These are phyloP conservation scores for Zaprionus kolodkinae DNA, from an alignment of 1,140 invertebrate genomes.

Conservation along the genomic window DNA sequence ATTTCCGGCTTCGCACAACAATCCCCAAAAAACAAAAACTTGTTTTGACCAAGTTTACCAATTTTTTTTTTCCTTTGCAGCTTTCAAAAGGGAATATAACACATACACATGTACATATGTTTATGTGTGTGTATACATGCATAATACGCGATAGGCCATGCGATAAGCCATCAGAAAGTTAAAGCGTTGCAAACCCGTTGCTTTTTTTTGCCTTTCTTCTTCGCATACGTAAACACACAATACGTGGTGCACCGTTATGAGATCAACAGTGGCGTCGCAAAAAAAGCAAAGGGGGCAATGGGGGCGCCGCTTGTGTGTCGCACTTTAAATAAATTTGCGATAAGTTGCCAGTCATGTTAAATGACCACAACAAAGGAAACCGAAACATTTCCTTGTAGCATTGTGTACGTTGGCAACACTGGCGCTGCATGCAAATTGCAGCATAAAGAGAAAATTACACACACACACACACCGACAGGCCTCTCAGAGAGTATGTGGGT, in stretches of 20 bases:
- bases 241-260: conserved; percentile 37
- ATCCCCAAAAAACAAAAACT: conserved; percentile 56
- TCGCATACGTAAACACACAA: conserved; percentile 39
- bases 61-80: background rate
- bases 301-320: background rate
- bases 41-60: conserved; percentile 57
- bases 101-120: background rate
- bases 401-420: conserved; percentile 22
- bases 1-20: conserved; percentile 63
- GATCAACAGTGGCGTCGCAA: conserved; percentile 29
- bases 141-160: conserved; percentile 4
- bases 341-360: conserved; percentile 60
- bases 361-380: conserved; percentile 54
- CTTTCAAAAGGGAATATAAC: background rate
- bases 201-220: conserved; percentile 21
- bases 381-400: conserved; percentile 39
- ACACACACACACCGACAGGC: background rate
- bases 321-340: conserved; percentile 50
- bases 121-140: too few species aligned
- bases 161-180: conserved; percentile 19
- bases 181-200: conserved; percentile 36
- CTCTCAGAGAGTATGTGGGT: background rate
- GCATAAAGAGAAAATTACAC: conserved; percentile 66
- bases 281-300: background rate
- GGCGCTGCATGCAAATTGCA: conserved; percentile 63